Conservation (phyloP, 1,140 invertebrate genomes). For the Caerostris extrusa region DNA sequence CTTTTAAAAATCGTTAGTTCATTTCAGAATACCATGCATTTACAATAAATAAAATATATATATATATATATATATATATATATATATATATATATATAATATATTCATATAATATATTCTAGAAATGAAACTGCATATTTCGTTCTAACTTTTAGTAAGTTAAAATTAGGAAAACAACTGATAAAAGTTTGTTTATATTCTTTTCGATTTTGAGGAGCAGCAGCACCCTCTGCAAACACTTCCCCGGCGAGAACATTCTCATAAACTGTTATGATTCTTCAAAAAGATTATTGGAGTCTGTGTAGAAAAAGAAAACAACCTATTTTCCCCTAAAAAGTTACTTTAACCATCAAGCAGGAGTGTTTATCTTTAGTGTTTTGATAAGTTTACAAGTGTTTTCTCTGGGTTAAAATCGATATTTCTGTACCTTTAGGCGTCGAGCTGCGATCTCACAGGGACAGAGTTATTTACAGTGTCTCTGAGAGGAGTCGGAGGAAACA, state of each 20-base stretch:
- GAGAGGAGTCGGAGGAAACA: conserved; percentile 60
- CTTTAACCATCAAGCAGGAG: conserved; percentile 51
- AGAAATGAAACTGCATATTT: too few species aligned
- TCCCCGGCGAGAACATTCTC: background rate
- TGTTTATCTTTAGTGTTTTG: conserved; percentile 70
- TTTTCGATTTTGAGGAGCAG: background rate
- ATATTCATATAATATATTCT: too few species aligned
- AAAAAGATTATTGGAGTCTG: conserved; percentile 2
- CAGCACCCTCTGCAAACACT: background rate
- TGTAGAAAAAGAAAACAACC: conserved; percentile 34
- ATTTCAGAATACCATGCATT: too few species aligned
- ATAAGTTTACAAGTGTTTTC: conserved; percentile 65
- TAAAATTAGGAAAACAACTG: background rate
- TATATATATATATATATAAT: too few species aligned
- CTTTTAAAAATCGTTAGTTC: too few species aligned
- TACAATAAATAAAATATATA: too few species aligned
- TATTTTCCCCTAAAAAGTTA: conserved; percentile 50
- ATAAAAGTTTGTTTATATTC: background rate
- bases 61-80: too few species aligned
- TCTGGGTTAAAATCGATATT: conserved; percentile 65
- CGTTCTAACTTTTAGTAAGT: too few species aligned
- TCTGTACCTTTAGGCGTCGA: conserved; percentile 62
- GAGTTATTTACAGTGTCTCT: conserved; percentile 73
- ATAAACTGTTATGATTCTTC: conserved; percentile 36
- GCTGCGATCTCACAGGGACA: conserved; percentile 58